Base-by-base conservation (phyloP, 2,797 vertebrate species). In the Acestrorhynchus altus region DNA sequence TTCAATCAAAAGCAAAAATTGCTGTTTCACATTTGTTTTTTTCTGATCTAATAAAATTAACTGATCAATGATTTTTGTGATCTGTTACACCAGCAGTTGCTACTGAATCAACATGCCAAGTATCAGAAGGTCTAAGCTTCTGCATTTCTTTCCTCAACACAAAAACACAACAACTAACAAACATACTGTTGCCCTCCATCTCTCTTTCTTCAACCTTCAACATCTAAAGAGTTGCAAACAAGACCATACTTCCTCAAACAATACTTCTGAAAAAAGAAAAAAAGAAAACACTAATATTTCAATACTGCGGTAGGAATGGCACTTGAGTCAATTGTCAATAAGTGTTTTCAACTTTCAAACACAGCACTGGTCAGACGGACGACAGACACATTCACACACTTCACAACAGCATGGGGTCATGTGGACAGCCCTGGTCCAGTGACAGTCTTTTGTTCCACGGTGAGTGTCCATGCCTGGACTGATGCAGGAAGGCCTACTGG, bases 351-450 rank as follows among this genome's bases (percentile, higher is more conserved):
- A 76, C 31, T 65, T 69, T 82, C 88, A 84, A 71, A 77, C 81
- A 84, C 83, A 54, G 67, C 65, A 73, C 44, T 26, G 49, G 64
- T 59, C 72, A 83, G 68, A 83, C 72, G 92, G 75, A 76, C 54
- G 72, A 85, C 82, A 85, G 80, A 93, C 89, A 93, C 83, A 83
- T 56, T 92, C 90, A 94, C 90, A 85, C 91, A 95, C 92, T 92
- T 93, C 92, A 95, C 94, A 93, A 94, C 90, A 92, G 93, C 89
- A 84, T 89, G 90, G 91, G 91, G 92, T 92, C 90, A 94, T 89
- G 89, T 91, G 93, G 92, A 89, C 88, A 87, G 88, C 87, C 89
- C 88, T 89, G 90, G 89, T 90, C 68, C 72, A 28, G 71, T 81
- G 83, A 82, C 61, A 77, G 74, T 77, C 78, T 90, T 74, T 87